These are phyloP conservation scores for Meteorus sp. DNA, from an alignment of 1,140 invertebrate species.

Conservation along the genomic window DNA sequence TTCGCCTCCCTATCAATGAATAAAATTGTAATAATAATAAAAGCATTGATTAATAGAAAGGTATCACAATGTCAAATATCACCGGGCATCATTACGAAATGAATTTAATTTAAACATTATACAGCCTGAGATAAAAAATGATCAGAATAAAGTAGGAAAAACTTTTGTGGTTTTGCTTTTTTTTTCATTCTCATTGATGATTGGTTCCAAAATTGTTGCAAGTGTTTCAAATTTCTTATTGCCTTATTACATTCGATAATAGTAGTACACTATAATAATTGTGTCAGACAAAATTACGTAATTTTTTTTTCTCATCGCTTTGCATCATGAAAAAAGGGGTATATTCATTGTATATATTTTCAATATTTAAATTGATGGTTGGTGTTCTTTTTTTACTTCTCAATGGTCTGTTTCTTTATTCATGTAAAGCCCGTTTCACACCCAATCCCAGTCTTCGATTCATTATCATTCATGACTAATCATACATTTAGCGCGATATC, in stretches of 20 bases:
- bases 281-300: conserved; percentile 55
- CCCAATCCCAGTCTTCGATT: conserved; percentile 8
- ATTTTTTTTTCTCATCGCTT: too few species aligned
- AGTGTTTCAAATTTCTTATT: conserved; percentile 53
- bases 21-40: neutral
- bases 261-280: conserved; percentile 53
- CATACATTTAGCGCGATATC: conserved; percentile 42
- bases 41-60: neutral
- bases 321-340: conserved; percentile 49
- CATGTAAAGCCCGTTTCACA: conserved; percentile 28
- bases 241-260: conserved; percentile 51
- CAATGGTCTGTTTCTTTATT: conserved; percentile 29
- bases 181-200: conserved; percentile 52
- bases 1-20: too few species aligned
- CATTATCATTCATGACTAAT: conserved; percentile 32
- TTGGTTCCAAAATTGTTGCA: conserved; percentile 46
- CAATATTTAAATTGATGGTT: too few species aligned
- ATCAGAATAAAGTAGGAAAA: conserved; percentile 35
- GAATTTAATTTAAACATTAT: conserved; percentile 57
- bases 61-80: neutral
- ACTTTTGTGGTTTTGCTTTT: too few species aligned
- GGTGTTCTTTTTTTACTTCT: conserved; percentile 34
- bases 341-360: conserved; percentile 38
- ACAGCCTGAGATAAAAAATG: conserved; percentile 56
- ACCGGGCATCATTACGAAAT: conserved; percentile 49